Evolutionary conservation across 2,113 vertebrate species (phyloP), one percentile per base, ranked within the genome.

Genomic region (Pipra filicauda): DNA sequence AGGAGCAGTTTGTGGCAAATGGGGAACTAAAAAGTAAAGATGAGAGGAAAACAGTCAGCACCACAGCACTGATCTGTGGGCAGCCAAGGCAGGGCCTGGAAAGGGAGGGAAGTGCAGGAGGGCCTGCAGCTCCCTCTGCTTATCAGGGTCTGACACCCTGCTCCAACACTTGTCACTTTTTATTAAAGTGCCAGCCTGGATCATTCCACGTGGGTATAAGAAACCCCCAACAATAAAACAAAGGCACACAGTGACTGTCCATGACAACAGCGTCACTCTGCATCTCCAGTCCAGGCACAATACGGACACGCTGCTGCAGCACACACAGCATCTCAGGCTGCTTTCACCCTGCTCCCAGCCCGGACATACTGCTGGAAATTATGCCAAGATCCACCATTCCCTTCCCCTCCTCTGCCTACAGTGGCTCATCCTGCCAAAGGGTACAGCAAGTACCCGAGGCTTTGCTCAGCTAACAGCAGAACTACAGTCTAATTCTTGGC

Each of bases 351-450:
- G 8, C 5, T 88, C 48, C 74, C 48, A 30, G 52, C 44, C 55
- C 8, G 43, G 12, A 65, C 15, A 28, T 2, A 0, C 35, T 37
- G 10, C 22, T 6, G 35, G 28, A 77, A 76, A n/a, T 20, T 14
- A 52, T 0, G 0, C 15, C 44, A 18, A 65, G 5, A 51, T 57
- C 33, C 27, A 30, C 7, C 0, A 0, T 2, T 4, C 8, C 51
- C 18, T 67, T 77, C 27, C 39, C 15, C 19, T 43, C 31, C 26
- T 59, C 17, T 20, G 48, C 54, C 49, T n/a, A 28, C 70, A 4
- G 9, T 11, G 19, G 21, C 57, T 71, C 35, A 51, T 12, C 41
- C 52, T 72, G 20, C 15, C 66, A 44, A 18, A 41, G 26, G 14
- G 15, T 10, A 43, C 13, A 58, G 39, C 27, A 30, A 61, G 12